Base-by-base conservation (phyloP, 23 tunicate species). In the Botrylloides violaceus region DNA sequence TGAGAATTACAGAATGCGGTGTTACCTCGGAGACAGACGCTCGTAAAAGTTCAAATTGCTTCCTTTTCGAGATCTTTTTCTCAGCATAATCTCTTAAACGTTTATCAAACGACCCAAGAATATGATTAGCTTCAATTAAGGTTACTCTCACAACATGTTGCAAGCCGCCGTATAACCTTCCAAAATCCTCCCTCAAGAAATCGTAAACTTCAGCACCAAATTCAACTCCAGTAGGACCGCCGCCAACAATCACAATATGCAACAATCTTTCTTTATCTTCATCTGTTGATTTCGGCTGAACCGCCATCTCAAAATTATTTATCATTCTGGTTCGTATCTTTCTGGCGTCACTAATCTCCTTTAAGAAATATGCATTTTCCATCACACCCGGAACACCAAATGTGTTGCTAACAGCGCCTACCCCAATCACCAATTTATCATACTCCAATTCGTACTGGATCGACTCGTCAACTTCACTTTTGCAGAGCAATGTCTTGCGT, bases 161-260 rank as follows among this genome's bases (percentile, higher is more conserved):
- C 34, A 88, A 53, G n/a, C 76, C 84, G 27, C 35, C 60, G 39
- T 81, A 88, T 19, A 81, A 37, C 55, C 79, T 31, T 21, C 87
- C 76, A 2, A 88, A 86, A 88, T 88, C 96, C 35, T 88, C 87
- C 18, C 64, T 61, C 7, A 88, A 62, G 66, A 88, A 88, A 66
- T 88, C 96, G 81, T 88, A 88, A 29, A 88, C 72, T 59, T 88
- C 96, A 1, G 96, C 96, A 15, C 96, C 96, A 77, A 88, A 88
- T 66, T 88, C 96, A 6, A 88, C 96, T 1, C 96, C 96, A 68
- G 96, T 88, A 18, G 96, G 96, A 3, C 96, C 96, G 58, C 96
- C 96, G 19, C 96, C 96, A 19, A 88, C 96, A 32, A 88, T 82
- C 3, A 88, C 96, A 58, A 88, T 77, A 66, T 88, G 96, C 29